A percentile compares a stretch with the other conserved stretches of the same genome.
phyloP scores from a whole-genome alignment of 2,113 vertebrate species.

The Myocastor coypus region DNA sequence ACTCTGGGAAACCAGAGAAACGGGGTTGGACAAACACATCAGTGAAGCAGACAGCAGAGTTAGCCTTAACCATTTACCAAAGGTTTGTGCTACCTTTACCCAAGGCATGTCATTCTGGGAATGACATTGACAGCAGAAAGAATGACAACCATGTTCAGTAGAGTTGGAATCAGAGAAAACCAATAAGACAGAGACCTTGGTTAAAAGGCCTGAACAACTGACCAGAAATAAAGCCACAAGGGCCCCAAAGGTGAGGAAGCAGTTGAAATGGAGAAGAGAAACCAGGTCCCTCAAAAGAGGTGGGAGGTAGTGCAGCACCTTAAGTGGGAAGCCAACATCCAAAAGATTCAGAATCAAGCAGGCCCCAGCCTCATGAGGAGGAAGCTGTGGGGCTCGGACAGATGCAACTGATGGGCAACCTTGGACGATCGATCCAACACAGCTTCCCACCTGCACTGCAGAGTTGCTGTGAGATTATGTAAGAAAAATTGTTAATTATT shows the following conservation, averaged over 20 bases:
- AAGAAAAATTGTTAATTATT: neutral
- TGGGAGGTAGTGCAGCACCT: accelerated
- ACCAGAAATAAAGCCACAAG: neutral
- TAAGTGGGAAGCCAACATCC: neutral
- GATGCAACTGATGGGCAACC: neutral
- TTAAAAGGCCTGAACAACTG: too few species aligned
- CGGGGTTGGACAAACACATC: accelerated
- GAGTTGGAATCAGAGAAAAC: neutral
- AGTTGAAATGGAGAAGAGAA: neutral
- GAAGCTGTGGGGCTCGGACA: neutral
- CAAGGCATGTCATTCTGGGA: neutral
- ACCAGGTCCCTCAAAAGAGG: neutral
- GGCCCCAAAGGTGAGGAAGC: neutral
- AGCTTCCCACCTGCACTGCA: neutral
- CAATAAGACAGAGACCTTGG: neutral
- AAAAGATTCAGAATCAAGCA: neutral
- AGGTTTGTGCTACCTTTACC: neutral
- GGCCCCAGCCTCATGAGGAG: neutral
- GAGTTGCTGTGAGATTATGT: neutral
- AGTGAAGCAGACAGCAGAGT: neutral
- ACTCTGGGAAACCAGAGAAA: neutral
- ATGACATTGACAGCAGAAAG: neutral
- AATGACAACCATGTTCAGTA: neutral
- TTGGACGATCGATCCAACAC: neutral
- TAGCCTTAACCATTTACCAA: neutral